Evolutionary conservation across 2,113 vertebrate genomes (phyloP), one percentile per base, ranked within the genome.

Genomic region (Psophia crepitans): DNA sequence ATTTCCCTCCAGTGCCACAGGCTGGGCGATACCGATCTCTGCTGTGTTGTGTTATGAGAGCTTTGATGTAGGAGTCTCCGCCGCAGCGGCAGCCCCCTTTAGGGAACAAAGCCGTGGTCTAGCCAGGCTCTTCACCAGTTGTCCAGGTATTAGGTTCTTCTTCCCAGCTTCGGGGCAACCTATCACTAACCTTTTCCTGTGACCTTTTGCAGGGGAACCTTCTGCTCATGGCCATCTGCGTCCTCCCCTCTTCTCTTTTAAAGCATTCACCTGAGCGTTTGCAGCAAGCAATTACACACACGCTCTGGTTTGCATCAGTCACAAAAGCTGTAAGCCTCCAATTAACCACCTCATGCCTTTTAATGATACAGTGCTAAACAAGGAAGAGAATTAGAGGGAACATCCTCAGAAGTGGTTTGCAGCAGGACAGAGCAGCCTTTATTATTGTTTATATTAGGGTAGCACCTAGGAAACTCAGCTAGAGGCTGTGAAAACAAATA

Each of bases 141-240:
- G 98, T 97, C 97, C 98, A 98, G 97, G 98, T 98, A 98, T 98
- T 97, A 98, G 83, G 95, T 98, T 98, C 84, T 94, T 94, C 46
- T 84, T 90, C 89, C 81, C 95, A 95, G 94, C 96, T 96, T 87
- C 15, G 0, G 95, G 95, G 96, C 97, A 93, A 87, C 46, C 87
- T 83, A 24, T 68, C 86, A 18, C 97, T 98, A 96, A 98, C 95
- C 93, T 97, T 94, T 95, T 44, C 96, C 75, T 58, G 46, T 96
- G 97, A 98, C 95, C 97, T 97, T 93, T 96, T 35, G 57, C 79
- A 56, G 88, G 81, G 81, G 74, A 86, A 57, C 97, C 98, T 98
- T 98, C 97, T 98, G 98, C 89, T 97, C 19, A 0, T 87, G 44
- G 64, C 96, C 96, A 96, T 94, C 95, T 98, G 96, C 2, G 1